Percentiles rank a stretch among this genome's conserved stretches.
Evolutionary conservation across 37 sponge, comb jelly and placozoan genomes (phyloP).

Genomic region (Halisarca cf. caerulea): DNA sequence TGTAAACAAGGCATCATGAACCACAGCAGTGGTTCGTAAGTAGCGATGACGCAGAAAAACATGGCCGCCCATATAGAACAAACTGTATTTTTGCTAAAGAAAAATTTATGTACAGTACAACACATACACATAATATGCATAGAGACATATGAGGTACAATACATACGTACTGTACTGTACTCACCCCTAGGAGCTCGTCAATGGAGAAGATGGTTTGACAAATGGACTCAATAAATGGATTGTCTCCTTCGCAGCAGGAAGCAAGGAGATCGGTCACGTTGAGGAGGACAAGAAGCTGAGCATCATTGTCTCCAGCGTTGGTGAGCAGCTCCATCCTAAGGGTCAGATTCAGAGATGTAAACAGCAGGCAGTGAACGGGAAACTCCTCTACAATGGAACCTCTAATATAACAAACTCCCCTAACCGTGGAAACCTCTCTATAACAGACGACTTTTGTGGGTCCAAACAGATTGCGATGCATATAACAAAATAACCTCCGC

Average conservation of each 20-base stretch:
- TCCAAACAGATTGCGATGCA: too few species aligned
- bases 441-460: too few species aligned
- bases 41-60: too few species aligned
- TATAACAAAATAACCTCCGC: too few species aligned
- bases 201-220: constrained; percentile 71
- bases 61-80: background rate
- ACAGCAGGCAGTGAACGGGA: too few species aligned
- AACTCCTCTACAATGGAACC: too few species aligned
- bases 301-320: background rate
- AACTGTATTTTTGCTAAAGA: background rate
- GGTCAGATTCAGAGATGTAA: background rate
- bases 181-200: constrained; percentile 51
- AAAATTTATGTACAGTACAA: too few species aligned
- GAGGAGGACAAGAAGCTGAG: constrained; percentile 39
- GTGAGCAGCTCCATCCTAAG: constrained; percentile 2
- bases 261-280: constrained; percentile 70
- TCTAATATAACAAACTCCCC: too few species aligned
- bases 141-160: background rate
- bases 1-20: too few species aligned
- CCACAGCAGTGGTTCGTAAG: too few species aligned
- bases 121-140: too few species aligned
- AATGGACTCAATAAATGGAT: constrained; percentile 72
- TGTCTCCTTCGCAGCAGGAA: constrained; percentile 76
- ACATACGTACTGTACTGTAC: background rate
- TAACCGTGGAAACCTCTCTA: too few species aligned